Percentiles rank a stretch among this genome's conserved stretches.
Conservation (phyloP, 2,797 vertebrate genomes). For the Gambusia yucatana region DNA sequence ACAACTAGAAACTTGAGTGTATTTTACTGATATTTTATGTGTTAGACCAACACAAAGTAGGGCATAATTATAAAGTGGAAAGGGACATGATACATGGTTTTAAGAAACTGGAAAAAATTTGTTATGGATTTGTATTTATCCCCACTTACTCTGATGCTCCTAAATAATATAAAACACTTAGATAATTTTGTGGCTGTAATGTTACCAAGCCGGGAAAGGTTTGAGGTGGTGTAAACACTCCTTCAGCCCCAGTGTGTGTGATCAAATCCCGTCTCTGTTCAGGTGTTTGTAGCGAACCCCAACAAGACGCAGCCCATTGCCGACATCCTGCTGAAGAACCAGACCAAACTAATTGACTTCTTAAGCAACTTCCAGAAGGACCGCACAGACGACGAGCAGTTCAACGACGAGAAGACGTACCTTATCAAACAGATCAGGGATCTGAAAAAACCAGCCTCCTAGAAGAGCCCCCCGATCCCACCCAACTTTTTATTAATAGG, state of each 20-base stretch:
- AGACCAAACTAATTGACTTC: conserved; percentile 96
- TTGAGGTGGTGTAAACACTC: neutral
- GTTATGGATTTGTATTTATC: too few species aligned
- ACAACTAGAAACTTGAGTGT: neutral
- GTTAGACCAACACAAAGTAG: neutral
- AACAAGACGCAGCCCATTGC: conserved; percentile 95
- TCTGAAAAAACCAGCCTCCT: conserved; percentile 91
- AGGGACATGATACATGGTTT: neutral
- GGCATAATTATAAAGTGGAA: neutral
- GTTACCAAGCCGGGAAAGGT: neutral
- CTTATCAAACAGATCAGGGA: conserved; percentile 97
- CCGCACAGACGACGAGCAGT: conserved; percentile 93
- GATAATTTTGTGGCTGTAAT: neutral
- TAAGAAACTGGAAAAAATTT: too few species aligned
- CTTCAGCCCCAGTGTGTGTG: neutral
- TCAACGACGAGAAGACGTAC: conserved; percentile 97
- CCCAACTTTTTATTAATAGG: conserved; percentile 74
- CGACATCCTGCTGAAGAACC: conserved; percentile 97
- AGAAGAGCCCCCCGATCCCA: conserved; percentile 50
- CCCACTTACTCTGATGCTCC: too few species aligned
- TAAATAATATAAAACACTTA: neutral
- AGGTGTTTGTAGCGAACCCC: conserved; percentile 98
- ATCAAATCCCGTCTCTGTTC: neutral
- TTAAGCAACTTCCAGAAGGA: conserved; percentile 97
- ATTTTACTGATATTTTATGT: neutral